Evolutionary conservation across 2,797 vertebrate species (phyloP).

Genomic region (Sphaeramia orbicularis): DNA sequence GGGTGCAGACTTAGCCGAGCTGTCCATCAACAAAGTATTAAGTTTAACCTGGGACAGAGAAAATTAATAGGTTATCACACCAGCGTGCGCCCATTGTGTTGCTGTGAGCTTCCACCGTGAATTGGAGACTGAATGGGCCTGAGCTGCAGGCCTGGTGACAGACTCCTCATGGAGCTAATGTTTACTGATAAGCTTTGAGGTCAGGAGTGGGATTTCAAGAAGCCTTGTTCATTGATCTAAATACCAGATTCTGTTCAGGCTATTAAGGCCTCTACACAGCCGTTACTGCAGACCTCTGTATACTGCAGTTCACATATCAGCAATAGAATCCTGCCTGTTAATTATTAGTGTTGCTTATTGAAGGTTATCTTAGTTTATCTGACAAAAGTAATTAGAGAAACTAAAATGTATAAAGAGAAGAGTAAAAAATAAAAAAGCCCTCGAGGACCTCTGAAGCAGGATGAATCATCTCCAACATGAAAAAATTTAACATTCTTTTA

Average conservation of each 20-base stretch:
- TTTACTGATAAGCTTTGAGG: constrained; percentile 42
- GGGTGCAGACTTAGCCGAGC: constrained; percentile 66
- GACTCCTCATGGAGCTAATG: constrained; percentile 18
- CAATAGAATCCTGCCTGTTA: not conserved
- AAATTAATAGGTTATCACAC: constrained; percentile 58
- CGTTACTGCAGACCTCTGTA: not conserved
- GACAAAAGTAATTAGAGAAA: constrained; percentile 28
- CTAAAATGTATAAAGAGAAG: constrained; percentile 34
- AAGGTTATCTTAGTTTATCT: constrained; percentile 36
- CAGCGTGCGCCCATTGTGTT: constrained; percentile 13
- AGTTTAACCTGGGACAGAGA: constrained; percentile 56
- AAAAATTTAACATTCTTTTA: constrained; percentile 28
- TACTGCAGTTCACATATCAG: not conserved
- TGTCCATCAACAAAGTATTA: constrained; percentile 70
- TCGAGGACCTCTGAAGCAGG: not conserved
- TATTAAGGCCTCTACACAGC: constrained; percentile 1
- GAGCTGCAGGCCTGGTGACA: constrained; percentile 20
- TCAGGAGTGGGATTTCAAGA: constrained; percentile 41
- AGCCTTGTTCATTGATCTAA: constrained; percentile 48
- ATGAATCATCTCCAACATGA: constrained; percentile 10
- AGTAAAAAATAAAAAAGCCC: constrained; percentile 32
- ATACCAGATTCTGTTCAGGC: constrained; percentile 21
- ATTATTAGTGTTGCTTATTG: constrained; percentile 19
- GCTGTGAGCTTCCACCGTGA: constrained; percentile 22
- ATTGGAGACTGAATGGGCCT: constrained; percentile 13